phyloP scores from a whole-genome alignment of 2,113 vertebrate species.

The Lepidothrix coronata region DNA sequence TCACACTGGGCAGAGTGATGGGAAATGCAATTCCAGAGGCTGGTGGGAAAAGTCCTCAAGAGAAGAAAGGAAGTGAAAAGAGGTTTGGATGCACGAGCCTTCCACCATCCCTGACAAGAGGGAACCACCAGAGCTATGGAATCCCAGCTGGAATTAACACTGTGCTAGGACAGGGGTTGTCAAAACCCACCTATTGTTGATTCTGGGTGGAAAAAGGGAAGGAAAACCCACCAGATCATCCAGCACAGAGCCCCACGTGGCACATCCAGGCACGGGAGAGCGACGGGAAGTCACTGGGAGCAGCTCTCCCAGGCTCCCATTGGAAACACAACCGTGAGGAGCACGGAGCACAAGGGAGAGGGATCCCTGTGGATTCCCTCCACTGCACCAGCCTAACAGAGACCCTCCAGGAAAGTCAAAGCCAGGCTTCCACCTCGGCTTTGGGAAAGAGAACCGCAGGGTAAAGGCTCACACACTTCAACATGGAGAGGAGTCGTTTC shows the following conservation, averaged over 20 bases:
- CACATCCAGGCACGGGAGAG: accelerated
- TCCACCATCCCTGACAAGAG: background rate
- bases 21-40: background rate
- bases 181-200: background rate
- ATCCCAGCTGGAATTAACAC: background rate
- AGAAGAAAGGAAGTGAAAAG: background rate
- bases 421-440: background rate
- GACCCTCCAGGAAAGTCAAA: background rate
- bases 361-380: background rate
- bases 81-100: background rate
- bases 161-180: accelerated
- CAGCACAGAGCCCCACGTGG: accelerated
- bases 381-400: background rate
- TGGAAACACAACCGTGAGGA: accelerated
- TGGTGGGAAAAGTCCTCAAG: background rate
- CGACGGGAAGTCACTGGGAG: background rate
- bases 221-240: background rate
- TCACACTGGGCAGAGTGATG: background rate
- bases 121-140: background rate
- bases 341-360: accelerated
- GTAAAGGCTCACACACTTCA: constrained; percentile 10
- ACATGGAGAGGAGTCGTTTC: constrained; percentile 15
- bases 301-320: background rate
- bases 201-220: background rate
- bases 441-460: background rate